Evolutionary conservation across 2,797 vertebrate species (phyloP).

Genomic region (Geotrypetes seraphini): DNA sequence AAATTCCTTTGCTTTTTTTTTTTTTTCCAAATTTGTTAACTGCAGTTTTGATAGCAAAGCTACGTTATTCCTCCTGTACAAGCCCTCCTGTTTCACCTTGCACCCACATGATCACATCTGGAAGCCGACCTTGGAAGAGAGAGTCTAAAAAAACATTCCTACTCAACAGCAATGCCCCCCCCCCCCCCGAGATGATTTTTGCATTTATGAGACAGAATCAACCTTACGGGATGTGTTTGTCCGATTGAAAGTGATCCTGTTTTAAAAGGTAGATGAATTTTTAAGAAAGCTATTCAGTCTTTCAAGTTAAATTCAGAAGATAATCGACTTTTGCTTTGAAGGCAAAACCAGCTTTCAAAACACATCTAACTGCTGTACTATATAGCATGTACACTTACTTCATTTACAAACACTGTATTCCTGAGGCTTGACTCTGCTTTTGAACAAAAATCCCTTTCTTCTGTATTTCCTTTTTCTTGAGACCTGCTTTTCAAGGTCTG

Average conservation of each 20-base stretch:
- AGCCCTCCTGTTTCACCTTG: too few species aligned
- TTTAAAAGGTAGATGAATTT: constrained; percentile 9
- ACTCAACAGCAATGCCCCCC: too few species aligned
- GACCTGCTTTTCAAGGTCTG: constrained; percentile 35
- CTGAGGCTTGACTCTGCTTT: constrained; percentile 38
- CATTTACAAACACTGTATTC: constrained; percentile 46
- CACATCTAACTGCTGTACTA: constrained; percentile 5
- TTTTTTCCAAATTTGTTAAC: too few species aligned
- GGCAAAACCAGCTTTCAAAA: constrained; percentile 20
- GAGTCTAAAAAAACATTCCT: too few species aligned
- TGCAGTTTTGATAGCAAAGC: too few species aligned
- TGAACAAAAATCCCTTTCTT: constrained; percentile 42
- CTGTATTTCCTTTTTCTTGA: constrained; percentile 43
- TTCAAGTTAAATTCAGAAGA: too few species aligned
- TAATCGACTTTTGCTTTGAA: constrained; percentile 22
- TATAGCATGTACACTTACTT: constrained; percentile 46
- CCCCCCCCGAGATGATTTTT: too few species aligned
- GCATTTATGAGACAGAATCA: constrained; percentile 20
- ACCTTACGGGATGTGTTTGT: constrained; percentile 7
- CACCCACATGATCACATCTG: too few species aligned
- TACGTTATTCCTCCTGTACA: too few species aligned
- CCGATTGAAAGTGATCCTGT: constrained; percentile 25
- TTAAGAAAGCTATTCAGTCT: constrained; percentile 1
- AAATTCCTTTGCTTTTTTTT: too few species aligned
- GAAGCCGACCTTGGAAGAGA: too few species aligned